Base-by-base conservation (phyloP, 30 jellyfish, hydroid and myxozoan species). In the Turritopsis rubra region DNA sequence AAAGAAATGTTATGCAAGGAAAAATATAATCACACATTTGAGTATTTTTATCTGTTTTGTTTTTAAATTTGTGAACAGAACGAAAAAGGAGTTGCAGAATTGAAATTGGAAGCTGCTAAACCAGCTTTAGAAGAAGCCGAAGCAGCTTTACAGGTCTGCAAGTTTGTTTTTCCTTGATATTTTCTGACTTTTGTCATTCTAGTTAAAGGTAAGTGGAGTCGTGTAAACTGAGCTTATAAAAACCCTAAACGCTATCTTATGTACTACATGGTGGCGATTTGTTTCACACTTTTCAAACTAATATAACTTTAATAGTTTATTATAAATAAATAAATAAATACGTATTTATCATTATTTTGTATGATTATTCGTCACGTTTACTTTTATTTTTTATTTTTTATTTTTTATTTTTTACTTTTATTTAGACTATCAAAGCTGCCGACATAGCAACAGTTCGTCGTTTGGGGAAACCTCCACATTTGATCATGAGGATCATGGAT, bases 51-150 rank as follows among this genome's bases (percentile, higher is more conserved):
- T 41, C 60, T 41, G 60, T 5, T 41, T 41, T 41, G n/a, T 41
- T 41, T 41, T 41, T 41, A 13, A 3, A 3, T 41, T 41, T 41
- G 9, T 28, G 20, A 22, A 16, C 78, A 90, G 97, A 89, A 80
- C 31, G 97, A 90, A 80, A 90, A 90, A 31, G 66, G 52, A 27
- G 77, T 85, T 31, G 97, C 97, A 19, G 95, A 85, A 71, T 81
- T 53, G 79, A 90, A 90, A 75, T 83, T 90, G n/a, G 89, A 90
- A 71, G 97, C 90, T 25, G 97, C 97, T 8, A 86, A 86, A 79
- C 97, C 97, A 4, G 97, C 97, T 18, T 89, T 90, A 1, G 95
- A 90, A 23, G 97, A 90, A 66, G 97, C 97, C 0, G 97, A 90
- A 79, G 87, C 97, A 1, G 97, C 97, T 52, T 85, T 90, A 21